A percentile compares a stretch with the other conserved stretches of the same genome.
These are phyloP conservation scores for Caenorhabditis sp. DNA, from an alignment of 2,888 invertebrate genomes.

Conservation along the genomic window DNA sequence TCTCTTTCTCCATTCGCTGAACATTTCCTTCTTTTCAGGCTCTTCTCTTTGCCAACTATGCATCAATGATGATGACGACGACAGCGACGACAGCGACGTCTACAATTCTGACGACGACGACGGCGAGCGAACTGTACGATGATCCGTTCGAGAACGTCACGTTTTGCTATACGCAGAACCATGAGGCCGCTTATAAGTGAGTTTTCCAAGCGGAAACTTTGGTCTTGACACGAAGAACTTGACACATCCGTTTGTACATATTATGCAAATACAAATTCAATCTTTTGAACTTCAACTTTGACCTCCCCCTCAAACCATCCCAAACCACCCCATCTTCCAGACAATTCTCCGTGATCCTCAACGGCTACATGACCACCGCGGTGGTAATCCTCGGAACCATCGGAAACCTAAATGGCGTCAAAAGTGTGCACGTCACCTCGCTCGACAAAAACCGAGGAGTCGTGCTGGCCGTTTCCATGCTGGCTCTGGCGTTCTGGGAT, in stretches of 20 bases:
- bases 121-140: conserved; percentile 21
- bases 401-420: conserved; percentile 76
- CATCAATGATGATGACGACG: conserved; percentile 26
- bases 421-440: conserved; percentile 75
- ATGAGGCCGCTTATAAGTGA: conserved; percentile 25
- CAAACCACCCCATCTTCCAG: conserved; percentile 57
- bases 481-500: conserved; percentile 80
- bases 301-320: no score
- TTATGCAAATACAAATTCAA: conserved; percentile 24
- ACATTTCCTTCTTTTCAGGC: conserved; percentile 1
- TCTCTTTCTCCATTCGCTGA: conserved; percentile 4
- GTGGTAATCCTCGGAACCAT: conserved; percentile 78
- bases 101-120: conserved; percentile 25
- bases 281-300: no score
- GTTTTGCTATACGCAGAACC: conserved; percentile 19
- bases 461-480: conserved; percentile 78
- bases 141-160: conserved; percentile 14
- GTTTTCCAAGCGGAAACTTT: conserved; percentile 17
- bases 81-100: conserved; percentile 17
- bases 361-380: conserved; percentile 75
- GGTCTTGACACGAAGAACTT: conserved; percentile 5
- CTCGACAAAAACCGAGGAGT: conserved; percentile 80
- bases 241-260: conserved; percentile 13
- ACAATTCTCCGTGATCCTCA: conserved; percentile 70
- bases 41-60: conserved; percentile 19